Evolutionary conservation across 2,888 invertebrate species (phyloP).

Genomic region (Bedellia somnulentella): DNA sequence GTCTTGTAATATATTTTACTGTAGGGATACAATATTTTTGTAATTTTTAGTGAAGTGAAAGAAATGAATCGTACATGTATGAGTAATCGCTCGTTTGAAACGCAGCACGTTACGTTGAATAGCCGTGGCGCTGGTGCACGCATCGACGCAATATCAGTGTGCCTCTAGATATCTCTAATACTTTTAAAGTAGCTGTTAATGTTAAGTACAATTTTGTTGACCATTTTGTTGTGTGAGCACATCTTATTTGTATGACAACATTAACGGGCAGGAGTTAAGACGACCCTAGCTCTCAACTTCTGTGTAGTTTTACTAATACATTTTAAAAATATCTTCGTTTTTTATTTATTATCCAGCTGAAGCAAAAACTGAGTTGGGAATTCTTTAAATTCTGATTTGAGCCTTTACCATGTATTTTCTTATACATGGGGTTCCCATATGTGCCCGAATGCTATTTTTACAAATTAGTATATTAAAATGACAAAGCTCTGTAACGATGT

Average conservation of each 20-base stretch:
- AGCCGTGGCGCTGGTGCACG: neutral
- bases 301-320: slow-evolving; percentile 56
- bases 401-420: too few relatives aligned
- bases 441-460: too few relatives aligned
- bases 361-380: slow-evolving; percentile 8
- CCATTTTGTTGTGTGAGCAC: slow-evolving; percentile 32
- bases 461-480: too few relatives aligned
- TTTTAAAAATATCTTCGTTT: slow-evolving; percentile 26
- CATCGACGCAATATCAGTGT: neutral
- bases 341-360: slow-evolving; percentile 9
- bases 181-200: slow-evolving; percentile 37
- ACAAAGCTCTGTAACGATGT: too few relatives aligned
- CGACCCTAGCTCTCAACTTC: slow-evolving; percentile 38
- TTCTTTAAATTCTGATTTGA: too few relatives aligned
- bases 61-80: neutral
- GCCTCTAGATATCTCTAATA: too few relatives aligned
- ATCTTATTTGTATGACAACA: slow-evolving; percentile 43
- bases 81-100: neutral
- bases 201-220: slow-evolving; percentile 57
- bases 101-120: too few relatives aligned
- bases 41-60: slow-evolving; percentile 28
- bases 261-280: slow-evolving; percentile 31
- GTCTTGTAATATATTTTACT: slow-evolving; percentile 41
- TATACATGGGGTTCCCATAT: too few relatives aligned
- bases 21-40: slow-evolving; percentile 31